These are phyloP conservation scores for Temnothorax ravouxi DNA, from an alignment of 2,888 invertebrate species.

Conservation along the genomic window DNA sequence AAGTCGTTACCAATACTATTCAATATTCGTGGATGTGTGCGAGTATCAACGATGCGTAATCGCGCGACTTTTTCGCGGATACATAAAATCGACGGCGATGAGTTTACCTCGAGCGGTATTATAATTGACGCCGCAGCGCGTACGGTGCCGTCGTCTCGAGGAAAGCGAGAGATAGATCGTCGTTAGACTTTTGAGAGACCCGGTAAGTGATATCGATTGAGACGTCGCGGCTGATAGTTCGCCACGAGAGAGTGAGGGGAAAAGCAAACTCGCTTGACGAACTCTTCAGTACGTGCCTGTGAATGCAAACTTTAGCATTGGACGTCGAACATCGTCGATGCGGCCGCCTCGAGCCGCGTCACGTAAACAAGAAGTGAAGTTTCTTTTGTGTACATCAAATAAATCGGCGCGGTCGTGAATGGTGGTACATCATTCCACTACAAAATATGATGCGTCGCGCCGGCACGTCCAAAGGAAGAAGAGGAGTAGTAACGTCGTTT, in stretches of 20 bases:
- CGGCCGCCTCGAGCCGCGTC: constrained; percentile 1
- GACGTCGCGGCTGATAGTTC: constrained; percentile 18
- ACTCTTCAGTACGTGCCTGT: constrained; percentile 23
- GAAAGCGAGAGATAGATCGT: neutral
- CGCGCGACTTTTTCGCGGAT: neutral
- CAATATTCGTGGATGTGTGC: neutral
- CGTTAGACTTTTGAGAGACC: constrained; percentile 25
- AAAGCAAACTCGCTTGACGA: constrained; percentile 41
- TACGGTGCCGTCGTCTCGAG: neutral
- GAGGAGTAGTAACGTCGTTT: neutral
- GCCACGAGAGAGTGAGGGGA: constrained; percentile 5
- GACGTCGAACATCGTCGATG: neutral
- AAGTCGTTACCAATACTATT: neutral
- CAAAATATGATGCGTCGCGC: neutral
- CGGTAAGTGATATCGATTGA: constrained; percentile 48
- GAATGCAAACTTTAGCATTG: constrained; percentile 24
- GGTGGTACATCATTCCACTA: neutral
- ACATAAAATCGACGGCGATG: neutral
- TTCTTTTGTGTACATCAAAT: constrained; percentile 32
- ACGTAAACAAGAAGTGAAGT: constrained; percentile 50
- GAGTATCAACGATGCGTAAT: neutral
- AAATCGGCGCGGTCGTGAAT: neutral
- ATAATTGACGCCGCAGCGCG: neutral
- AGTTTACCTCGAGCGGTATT: neutral
- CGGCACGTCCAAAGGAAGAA: neutral